Base-by-base conservation (phyloP, 2,797 vertebrate genomes). In the Hozukius guyotensis region DNA sequence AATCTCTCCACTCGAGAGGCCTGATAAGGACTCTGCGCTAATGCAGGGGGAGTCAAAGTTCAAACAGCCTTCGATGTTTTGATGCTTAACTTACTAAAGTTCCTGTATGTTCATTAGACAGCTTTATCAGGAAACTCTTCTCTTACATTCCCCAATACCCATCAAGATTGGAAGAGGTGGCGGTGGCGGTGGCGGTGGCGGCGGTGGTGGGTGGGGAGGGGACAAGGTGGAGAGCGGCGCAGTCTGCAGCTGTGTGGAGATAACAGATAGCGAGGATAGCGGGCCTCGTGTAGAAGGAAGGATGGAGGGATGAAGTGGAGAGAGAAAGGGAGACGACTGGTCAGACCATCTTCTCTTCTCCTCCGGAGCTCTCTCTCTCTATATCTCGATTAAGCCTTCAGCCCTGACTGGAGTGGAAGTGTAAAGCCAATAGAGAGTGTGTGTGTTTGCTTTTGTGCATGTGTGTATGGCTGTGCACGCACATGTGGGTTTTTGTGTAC, bases 51-150 rank as follows among this genome's bases (percentile, higher is more conserved):
- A 96, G 96, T 95, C 95, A 96, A 94, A 97, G 95, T 96, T 97
- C 94, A 93, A 96, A 96, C 94, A 94, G 94, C 86, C 93, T 96
- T 95, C 96, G 95, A 96, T 97, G 97, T 97, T 96, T 95, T 95
- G 95, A 96, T 96, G 93, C 94, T 97, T 96, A 96, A 96, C 95
- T 96, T 96, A 93, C 93, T 91, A 92, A 97, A 97, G 94, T 97
- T 97, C 96, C 95, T 95, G 96, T 96, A 95, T 97, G 96, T 97
- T 97, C 96, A 97, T 97, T 97, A 97, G 96, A 97, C 96, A 96
- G 96, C 96, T 97, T 97, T 97, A 97, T 97, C 96, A 95, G 95
- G 90, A 85, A 94, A 95, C 95, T 96, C 94, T 95, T 94, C 94
- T 92, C 95, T 96, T 97, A 96, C 94, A 93, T 94, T 93, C 94